Evolutionary conservation across 2,113 vertebrate genomes (phyloP).

Genomic region (Genyomyrus donnyi): DNA sequence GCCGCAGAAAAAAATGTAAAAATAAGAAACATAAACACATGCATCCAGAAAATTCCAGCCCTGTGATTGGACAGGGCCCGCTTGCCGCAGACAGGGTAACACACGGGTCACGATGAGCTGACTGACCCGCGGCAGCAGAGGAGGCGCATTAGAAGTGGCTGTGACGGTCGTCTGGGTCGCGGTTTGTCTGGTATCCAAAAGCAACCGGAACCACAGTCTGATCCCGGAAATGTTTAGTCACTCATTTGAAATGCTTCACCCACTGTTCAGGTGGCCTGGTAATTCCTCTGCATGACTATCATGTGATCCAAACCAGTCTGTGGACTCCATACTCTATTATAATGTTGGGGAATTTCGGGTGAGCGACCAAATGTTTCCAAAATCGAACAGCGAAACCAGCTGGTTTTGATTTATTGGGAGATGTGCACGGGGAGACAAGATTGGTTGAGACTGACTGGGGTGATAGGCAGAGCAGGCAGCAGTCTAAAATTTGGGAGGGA

Average conservation of each 20-base stretch:
- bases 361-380: not conserved
- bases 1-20: not conserved
- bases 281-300: not conserved
- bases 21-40: not conserved
- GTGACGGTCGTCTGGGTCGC: not conserved
- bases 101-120: not conserved
- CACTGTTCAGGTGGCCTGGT: not conserved
- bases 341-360: not conserved
- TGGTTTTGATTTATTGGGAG: not conserved
- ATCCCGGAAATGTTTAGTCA: not conserved
- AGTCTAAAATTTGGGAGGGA: not conserved
- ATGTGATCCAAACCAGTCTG: not conserved
- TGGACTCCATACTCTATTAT: not conserved
- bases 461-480: not conserved
- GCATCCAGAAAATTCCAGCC: not conserved
- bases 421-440: not conserved
- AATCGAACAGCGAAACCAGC: not conserved
- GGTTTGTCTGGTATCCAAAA: not conserved
- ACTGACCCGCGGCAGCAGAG: not conserved
- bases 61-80: not conserved
- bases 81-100: not conserved
- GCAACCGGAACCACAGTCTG: not conserved
- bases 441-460: not conserved
- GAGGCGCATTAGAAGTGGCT: not conserved
- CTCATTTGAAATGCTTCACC: not conserved